Percentiles rank a stretch among this genome's conserved stretches.
Conservation (phyloP, 2,888 invertebrate species). For the Dolichomitus sp. region DNA sequence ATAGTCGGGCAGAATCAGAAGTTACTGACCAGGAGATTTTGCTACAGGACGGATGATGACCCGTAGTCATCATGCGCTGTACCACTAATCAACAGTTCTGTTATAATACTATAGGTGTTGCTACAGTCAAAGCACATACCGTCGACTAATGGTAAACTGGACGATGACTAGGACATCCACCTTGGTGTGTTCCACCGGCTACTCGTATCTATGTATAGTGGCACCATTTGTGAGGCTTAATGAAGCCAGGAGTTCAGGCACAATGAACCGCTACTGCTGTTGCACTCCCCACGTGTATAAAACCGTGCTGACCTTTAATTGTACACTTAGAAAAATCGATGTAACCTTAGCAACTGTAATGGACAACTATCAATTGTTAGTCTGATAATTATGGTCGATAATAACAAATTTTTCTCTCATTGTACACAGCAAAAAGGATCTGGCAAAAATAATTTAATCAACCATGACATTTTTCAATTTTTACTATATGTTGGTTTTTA, state of each 20-base stretch:
- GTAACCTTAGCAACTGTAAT: too few relatives aligned
- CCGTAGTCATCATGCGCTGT: constrained; percentile 1
- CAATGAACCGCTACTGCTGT: constrained; percentile 41
- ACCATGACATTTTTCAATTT: too few relatives aligned
- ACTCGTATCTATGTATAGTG: background rate
- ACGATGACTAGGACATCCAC: constrained; percentile 1
- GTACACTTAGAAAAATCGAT: too few relatives aligned
- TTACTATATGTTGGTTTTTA: too few relatives aligned
- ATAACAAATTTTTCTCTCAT: too few relatives aligned
- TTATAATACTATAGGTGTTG: constrained; percentile 42
- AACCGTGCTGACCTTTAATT: constrained; percentile 82
- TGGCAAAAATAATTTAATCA: too few relatives aligned
- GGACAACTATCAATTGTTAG: too few relatives aligned
- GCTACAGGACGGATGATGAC: background rate
- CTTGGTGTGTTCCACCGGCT: background rate
- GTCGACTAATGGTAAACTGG: constrained; percentile 8
- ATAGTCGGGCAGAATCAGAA: constrained; percentile 14
- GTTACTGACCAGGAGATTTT: background rate
- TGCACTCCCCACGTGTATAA: constrained; percentile 57
- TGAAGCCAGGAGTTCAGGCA: constrained; percentile 70
- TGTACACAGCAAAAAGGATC: too few relatives aligned
- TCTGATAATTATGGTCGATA: too few relatives aligned
- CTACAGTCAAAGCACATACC: background rate
- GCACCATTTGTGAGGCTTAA: too few relatives aligned
- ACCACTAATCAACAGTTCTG: constrained; percentile 31